Base-by-base conservation (phyloP, 2,113 vertebrate genomes). In the Neomonachus schauinslandi region DNA sequence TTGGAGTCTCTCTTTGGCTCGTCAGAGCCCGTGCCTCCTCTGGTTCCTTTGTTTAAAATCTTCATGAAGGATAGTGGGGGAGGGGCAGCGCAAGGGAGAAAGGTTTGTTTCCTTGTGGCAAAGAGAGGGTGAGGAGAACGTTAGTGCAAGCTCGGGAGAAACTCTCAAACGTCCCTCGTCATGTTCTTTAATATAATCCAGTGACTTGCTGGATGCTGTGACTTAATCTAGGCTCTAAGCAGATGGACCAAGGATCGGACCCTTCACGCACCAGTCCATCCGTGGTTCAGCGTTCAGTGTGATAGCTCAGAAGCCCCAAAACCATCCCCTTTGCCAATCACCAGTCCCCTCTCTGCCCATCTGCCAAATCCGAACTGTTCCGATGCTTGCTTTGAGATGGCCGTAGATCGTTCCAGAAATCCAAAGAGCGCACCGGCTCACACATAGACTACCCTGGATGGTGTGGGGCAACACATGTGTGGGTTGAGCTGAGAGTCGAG, bases 31-130 rank as follows among this genome's bases (percentile, higher is more conserved):
- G 2, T 65, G 0, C 19, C 0, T 67, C 42, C 22, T 46, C 51
- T 24, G 5, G 3, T 10, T 28, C 0, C 53, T 92, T 90, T 89
- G 21, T 26, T 67, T 65, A 19, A 67, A 76, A 42, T 13, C 14
- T 79, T 12, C 67, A 15, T 46, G 51, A 36, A 96, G 83, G 71
- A 55, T 21, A 13, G 7, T n/a, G 61, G 61, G 28, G n/a, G 55
- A 26, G 51, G 72, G 39, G 14, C 51, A 21, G 39, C 3, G 16
- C 49, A 76, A 24, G 2, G 57, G 67, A 67, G 85, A 65, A 80
- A 69, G 26, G 57, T 96, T 94, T 97, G 88, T 96, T 96, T 98
- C 87, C 80, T 94, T 85, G n/a, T 93, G 95, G 90, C 96, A 95
- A 97, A 95, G 96, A 89, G 91, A 85, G 96, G 82, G 4, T 42